Conservation (phyloP, 2,797 vertebrate genomes). For the Tinamus major region DNA sequence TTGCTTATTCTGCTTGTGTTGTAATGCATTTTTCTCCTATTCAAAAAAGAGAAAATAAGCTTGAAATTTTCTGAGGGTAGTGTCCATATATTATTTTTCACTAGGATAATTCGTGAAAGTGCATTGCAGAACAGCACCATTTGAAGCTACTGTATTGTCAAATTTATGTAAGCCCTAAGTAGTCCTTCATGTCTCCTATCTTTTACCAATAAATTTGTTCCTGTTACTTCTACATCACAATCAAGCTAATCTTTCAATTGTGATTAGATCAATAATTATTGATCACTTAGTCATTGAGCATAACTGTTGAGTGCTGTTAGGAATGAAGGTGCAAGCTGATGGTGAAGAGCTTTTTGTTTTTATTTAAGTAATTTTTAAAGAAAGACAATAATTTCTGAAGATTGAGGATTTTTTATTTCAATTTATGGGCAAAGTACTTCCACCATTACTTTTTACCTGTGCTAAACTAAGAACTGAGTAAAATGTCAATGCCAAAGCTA, state of each 20-base stretch:
- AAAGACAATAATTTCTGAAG: background rate
- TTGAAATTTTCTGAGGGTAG: background rate
- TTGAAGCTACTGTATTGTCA: background rate
- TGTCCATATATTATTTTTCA: background rate
- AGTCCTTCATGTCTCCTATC: rapidly evolving
- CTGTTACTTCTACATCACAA: background rate
- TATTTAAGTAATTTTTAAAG: background rate
- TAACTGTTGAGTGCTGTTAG: background rate
- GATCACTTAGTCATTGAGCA: background rate
- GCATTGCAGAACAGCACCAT: background rate
- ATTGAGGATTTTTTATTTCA: background rate
- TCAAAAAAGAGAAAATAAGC: background rate
- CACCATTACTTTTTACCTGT: background rate
- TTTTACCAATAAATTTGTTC: background rate
- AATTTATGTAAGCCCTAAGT: background rate
- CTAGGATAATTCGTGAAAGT: background rate
- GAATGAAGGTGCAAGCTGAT: background rate
- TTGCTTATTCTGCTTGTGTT: background rate
- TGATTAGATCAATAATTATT: conserved; percentile 26
- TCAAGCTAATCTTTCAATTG: background rate
- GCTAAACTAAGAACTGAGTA: background rate
- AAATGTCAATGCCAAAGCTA: background rate
- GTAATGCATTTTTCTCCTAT: background rate
- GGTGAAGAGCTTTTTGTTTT: background rate
- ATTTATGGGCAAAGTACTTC: background rate